Base-by-base conservation (phyloP, 2,113 vertebrate species). In the Cisticola juncidis region DNA sequence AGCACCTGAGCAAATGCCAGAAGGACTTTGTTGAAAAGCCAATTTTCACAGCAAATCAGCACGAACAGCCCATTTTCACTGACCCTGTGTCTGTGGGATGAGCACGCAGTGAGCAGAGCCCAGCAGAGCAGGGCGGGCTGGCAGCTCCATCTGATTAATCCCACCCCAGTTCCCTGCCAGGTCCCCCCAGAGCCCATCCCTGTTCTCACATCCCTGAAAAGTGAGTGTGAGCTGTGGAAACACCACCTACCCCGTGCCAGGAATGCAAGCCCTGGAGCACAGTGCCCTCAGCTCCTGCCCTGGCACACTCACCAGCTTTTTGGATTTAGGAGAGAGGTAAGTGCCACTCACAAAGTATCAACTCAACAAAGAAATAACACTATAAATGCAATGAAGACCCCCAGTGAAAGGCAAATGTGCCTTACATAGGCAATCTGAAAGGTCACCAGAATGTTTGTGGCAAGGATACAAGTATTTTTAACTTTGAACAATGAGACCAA, bases 391-490 rank as follows among this genome's bases (percentile, higher is more conserved):
- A 26, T 1, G 23, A 74, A 61, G 65, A 60, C 11, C 29, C 40
- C 35, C 61, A 12, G 28, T 9, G 57, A 88, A 92, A 87, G 38
- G 45, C 28, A 62, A 89, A 90, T 9, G n/a, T 26, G 17, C 53
- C 57, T 87, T 9, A 44, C 21, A 15, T 1, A 47, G 81, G 51
- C 29, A 90, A 71, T 47, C 65, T 72, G 83, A 56, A 95, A 91
- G 56, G 86, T 91, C 83, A 84, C 78, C 73, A 38, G 86, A 51
- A 89, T 54, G 57, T 79, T 45, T 95, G 73, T 72, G 57, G 66
- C 73, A 92, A 94, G 73, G 86, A 82, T 61, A 48, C 10, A 9
- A 81, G 31, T 8, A 40, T 40, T 64, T 86, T 56, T 23, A 76
- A 62, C 73, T 79, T 36, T 28, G 73, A 89, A 81, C 81, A 78